Percentiles rank a stretch among this genome's conserved stretches.
These are phyloP conservation scores for Laticauda colubrina DNA, from an alignment of 2,113 vertebrate genomes.

Conservation along the genomic window DNA sequence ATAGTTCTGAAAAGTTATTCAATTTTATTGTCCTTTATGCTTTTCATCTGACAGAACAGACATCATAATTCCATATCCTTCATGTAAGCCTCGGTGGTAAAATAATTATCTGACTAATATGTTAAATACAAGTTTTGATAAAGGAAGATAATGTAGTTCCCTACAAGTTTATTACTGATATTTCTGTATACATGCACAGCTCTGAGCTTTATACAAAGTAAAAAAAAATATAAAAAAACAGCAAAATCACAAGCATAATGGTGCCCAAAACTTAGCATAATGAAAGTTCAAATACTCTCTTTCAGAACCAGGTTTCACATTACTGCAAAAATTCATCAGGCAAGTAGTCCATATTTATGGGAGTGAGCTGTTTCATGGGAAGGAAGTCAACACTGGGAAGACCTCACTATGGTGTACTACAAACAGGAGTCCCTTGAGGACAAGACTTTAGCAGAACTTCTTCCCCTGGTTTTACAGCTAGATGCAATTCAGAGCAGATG, in stretches of 20 bases:
- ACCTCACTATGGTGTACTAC: neutral
- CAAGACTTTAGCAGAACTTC: neutral
- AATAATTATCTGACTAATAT: neutral
- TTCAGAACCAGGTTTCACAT: neutral
- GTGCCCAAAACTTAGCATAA: neutral
- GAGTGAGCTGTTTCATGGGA: neutral
- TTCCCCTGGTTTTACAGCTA: neutral
- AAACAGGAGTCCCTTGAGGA: neutral
- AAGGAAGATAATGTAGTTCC: neutral
- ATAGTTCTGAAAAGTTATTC: neutral
- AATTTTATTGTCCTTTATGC: constrained; percentile 9
- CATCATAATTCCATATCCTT: neutral
- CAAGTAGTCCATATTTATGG: neutral
- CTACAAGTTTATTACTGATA: neutral
- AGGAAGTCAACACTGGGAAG: neutral
- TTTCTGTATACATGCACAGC: neutral
- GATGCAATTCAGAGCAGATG: neutral
- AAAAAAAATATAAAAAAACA: neutral
- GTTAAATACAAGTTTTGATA: constrained; percentile 12
- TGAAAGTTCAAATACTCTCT: neutral
- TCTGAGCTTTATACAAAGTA: neutral
- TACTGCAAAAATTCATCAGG: neutral
- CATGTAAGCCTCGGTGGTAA: neutral
- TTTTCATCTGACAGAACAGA: accelerated
- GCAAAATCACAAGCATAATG: neutral